These are phyloP conservation scores for Megalurothrips usitatus DNA, from an alignment of 2,888 invertebrate genomes.

Conservation along the genomic window DNA sequence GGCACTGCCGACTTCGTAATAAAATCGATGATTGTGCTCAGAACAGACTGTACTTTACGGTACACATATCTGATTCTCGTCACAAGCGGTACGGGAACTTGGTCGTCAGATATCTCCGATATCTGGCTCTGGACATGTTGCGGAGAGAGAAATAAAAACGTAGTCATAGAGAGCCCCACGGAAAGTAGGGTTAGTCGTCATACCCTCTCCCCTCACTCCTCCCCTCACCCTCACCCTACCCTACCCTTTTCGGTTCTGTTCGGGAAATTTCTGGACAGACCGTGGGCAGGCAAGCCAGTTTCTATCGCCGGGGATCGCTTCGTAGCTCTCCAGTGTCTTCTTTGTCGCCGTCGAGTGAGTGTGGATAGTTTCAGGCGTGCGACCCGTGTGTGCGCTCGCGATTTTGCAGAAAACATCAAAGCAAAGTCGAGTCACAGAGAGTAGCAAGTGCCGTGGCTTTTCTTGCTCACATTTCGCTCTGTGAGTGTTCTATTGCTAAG, in stretches of 20 bases:
- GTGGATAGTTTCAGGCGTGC: not conserved
- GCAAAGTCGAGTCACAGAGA: not conserved
- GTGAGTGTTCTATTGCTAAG: not conserved
- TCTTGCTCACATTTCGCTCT: not conserved
- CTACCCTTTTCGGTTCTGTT: not conserved
- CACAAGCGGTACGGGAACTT: too few species aligned
- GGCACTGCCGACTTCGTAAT: too few species aligned
- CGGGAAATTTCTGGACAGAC: constrained; percentile 9
- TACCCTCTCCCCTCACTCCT: not conserved
- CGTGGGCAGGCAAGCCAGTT: not conserved
- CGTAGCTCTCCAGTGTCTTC: not conserved
- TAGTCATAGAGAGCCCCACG: not conserved
- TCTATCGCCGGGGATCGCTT: not conserved
- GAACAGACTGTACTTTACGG: too few species aligned
- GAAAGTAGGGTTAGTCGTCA: not conserved
- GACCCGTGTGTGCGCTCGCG: not conserved
- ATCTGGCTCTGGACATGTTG: too few species aligned
- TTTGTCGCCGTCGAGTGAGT: not conserved
- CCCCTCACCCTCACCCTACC: not conserved
- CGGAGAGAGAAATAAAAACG: too few species aligned
- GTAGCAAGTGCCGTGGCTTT: not conserved
- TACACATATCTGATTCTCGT: too few species aligned
- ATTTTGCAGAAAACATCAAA: not conserved
- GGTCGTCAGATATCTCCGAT: too few species aligned
- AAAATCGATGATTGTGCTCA: too few species aligned